Percentiles rank a stretch among this genome's conserved stretches.
Conservation (phyloP, 2,113 vertebrate genomes). For the Aspidoscelis tigris region DNA sequence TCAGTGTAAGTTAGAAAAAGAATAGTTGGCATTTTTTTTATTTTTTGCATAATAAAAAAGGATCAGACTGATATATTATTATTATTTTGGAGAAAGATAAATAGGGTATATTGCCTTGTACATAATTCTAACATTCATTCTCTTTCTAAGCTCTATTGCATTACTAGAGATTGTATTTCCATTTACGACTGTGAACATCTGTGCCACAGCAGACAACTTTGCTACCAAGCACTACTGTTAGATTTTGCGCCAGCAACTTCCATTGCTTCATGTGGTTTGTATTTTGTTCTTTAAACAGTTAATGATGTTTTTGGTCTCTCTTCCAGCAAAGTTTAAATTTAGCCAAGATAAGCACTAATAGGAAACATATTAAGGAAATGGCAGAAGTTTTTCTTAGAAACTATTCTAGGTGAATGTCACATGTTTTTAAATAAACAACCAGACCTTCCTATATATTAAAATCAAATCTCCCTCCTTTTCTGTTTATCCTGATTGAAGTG, state of each 20-base stretch:
- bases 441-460: neutral
- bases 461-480: constrained; percentile 1
- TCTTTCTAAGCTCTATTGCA: constrained; percentile 39
- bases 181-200: constrained; percentile 75
- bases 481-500: constrained; percentile 26
- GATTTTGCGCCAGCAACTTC: constrained; percentile 78
- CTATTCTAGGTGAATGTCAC: constrained; percentile 55
- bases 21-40: neutral
- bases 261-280: constrained; percentile 83
- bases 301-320: constrained; percentile 79
- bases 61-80: neutral
- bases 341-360: constrained; percentile 78
- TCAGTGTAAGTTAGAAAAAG: neutral
- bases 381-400: constrained; percentile 59
- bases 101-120: constrained; percentile 29
- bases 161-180: constrained; percentile 68
- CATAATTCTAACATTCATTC: neutral
- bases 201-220: constrained; percentile 74
- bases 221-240: constrained; percentile 82
- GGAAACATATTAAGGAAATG: constrained; percentile 77
- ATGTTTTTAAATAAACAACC: constrained; percentile 46
- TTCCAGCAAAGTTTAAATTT: constrained; percentile 85
- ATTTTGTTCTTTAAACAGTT: constrained; percentile 82
- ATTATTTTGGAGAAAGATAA: neutral
- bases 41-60: neutral